These are phyloP conservation scores for Danaus melanippus DNA, from an alignment of 1,140 invertebrate species.

Conservation along the genomic window DNA sequence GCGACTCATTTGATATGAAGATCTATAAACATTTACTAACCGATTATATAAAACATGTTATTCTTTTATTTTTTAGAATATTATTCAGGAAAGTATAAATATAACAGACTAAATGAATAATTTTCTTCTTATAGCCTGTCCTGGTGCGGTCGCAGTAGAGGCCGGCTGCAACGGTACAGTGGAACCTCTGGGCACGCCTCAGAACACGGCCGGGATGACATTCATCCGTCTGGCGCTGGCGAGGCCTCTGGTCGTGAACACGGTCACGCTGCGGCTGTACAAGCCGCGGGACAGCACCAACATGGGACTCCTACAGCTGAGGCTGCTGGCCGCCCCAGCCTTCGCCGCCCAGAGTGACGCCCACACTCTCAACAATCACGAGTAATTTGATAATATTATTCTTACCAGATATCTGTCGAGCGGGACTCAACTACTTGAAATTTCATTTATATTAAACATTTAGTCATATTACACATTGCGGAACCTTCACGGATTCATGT, in stretches of 20 bases:
- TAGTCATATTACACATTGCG: too few species aligned
- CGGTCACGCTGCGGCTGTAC: conserved; percentile 77
- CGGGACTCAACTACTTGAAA: too few species aligned
- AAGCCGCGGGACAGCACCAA: conserved; percentile 90
- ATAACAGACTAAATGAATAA: background rate
- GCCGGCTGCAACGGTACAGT: conserved; percentile 73
- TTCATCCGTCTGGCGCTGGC: conserved; percentile 87
- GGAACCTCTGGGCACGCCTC: conserved; percentile 69
- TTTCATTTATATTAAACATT: too few species aligned
- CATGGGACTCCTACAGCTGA: conserved; percentile 89
- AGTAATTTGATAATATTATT: conserved; percentile 22
- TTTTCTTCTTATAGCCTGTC: conserved; percentile 76
- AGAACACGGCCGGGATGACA: conserved; percentile 87
- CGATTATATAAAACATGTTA: too few species aligned
- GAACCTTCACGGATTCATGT: too few species aligned
- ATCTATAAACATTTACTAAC: too few species aligned
- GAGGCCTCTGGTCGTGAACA: conserved; percentile 84
- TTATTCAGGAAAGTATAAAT: background rate
- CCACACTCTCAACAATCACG: conserved; percentile 17
- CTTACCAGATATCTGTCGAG: background rate
- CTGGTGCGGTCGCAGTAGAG: conserved; percentile 91
- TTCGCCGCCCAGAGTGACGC: conserved; percentile 42
- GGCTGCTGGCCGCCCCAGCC: conserved; percentile 84
- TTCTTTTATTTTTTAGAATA: too few species aligned
- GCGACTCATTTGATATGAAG: too few species aligned